phyloP scores from a whole-genome alignment of 2,797 vertebrate species.

The Schizopygopsis pylzovi region DNA sequence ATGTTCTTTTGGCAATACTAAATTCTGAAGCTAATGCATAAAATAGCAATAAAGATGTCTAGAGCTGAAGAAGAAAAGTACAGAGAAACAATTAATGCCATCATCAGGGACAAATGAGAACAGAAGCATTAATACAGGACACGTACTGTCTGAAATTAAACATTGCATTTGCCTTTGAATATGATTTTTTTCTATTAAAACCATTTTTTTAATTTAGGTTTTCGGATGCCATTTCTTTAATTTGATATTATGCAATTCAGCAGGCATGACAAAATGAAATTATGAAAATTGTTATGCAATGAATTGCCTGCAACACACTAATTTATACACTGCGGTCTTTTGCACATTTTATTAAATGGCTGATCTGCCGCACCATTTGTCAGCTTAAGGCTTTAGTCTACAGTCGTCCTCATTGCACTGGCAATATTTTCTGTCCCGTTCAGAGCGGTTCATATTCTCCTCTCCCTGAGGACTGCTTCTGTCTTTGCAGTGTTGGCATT shows the following conservation, averaged over 20 bases:
- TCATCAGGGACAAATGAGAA: neutral
- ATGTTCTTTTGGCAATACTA: neutral
- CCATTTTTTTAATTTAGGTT: neutral
- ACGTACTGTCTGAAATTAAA: neutral
- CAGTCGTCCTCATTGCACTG: neutral
- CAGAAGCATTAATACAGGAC: neutral
- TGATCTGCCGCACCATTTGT: neutral
- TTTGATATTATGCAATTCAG: neutral
- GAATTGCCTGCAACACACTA: neutral
- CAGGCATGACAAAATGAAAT: no score
- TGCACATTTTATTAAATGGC: neutral
- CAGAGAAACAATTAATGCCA: conserved; percentile 16
- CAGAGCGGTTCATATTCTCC: neutral
- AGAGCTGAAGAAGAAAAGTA: neutral
- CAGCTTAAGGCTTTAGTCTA: conserved; percentile 20
- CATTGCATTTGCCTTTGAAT: neutral
- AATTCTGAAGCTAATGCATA: conserved; percentile 13
- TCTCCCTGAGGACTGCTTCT: neutral
- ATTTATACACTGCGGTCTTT: neutral
- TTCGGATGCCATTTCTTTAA: neutral
- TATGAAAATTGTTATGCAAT: neutral
- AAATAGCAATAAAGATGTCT: conserved; percentile 29
- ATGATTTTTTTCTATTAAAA: neutral
- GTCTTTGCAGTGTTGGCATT: conserved; percentile 10
- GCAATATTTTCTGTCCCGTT: conserved; percentile 16